phyloP scores from a whole-genome alignment of 37 sponge, comb jelly and placozoan genomes.

The Aplysina aerophoba region DNA sequence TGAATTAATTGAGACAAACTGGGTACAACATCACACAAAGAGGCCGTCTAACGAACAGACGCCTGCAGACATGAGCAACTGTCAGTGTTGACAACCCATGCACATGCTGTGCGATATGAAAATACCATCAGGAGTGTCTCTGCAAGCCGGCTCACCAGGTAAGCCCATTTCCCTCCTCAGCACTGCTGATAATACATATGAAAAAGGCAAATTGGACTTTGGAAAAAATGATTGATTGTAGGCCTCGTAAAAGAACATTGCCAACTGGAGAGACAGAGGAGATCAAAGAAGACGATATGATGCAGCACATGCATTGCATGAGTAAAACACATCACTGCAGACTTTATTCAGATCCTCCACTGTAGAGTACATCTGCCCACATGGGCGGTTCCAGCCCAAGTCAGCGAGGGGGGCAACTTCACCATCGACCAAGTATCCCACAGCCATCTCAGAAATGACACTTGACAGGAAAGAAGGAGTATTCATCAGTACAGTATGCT shows the following conservation, averaged over 20 bases:
- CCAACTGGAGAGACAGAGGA: not conserved
- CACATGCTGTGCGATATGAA: too few species aligned
- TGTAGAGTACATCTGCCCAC: slow-evolving; percentile 88
- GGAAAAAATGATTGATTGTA: not conserved
- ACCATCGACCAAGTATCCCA: slow-evolving; percentile 65
- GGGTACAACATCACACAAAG: too few species aligned
- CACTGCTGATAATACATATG: slow-evolving; percentile 24
- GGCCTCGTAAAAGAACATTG: slow-evolving; percentile 31
- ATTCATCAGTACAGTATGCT: too few species aligned
- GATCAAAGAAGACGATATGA: not conserved
- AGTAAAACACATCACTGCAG: not conserved
- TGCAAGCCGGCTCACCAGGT: not conserved
- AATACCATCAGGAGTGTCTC: too few species aligned
- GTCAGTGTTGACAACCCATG: too few species aligned
- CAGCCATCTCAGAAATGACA: slow-evolving; percentile 59
- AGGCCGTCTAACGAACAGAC: too few species aligned
- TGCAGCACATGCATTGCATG: not conserved
- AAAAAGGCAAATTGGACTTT: not conserved
- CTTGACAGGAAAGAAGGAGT: not conserved
- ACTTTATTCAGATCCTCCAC: slow-evolving; percentile 58
- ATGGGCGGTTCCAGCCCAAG: slow-evolving; percentile 67
- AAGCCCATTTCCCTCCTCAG: slow-evolving; percentile 30
- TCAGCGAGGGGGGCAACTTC: slow-evolving; percentile 50
- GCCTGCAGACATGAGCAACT: too few species aligned
- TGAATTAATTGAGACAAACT: too few species aligned